These are phyloP conservation scores for Glomeris maerens DNA, from an alignment of 1,140 invertebrate species.

Conservation along the genomic window DNA sequence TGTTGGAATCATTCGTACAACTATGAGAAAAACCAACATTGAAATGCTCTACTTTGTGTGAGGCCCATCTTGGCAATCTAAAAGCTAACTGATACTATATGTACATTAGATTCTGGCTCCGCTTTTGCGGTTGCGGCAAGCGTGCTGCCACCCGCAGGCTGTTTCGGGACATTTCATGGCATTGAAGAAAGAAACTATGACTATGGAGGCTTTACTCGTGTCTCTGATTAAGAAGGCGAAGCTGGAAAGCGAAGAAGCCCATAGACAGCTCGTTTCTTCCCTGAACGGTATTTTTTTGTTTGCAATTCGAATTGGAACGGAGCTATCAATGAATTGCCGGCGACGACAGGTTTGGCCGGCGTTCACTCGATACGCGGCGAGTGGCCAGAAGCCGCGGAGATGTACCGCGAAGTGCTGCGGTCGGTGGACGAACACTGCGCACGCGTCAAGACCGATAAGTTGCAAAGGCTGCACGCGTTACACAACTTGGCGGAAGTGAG, in stretches of 20 bases:
- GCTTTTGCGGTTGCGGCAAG: slow-evolving; percentile 49
- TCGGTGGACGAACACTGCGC: slow-evolving; percentile 39
- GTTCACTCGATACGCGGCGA: slow-evolving; percentile 43
- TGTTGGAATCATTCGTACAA: no score
- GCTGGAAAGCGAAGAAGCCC: slow-evolving; percentile 46
- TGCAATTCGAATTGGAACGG: no score
- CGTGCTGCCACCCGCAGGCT: slow-evolving; percentile 55
- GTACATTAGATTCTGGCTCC: slow-evolving; percentile 45
- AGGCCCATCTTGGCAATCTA: no score
- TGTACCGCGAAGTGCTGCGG: slow-evolving; percentile 45
- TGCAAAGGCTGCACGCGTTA: slow-evolving; percentile 50
- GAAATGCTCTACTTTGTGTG: no score
- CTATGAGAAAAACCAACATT: no score
- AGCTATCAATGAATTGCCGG: no score
- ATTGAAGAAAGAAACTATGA: slow-evolving; percentile 41
- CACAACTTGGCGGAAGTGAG: slow-evolving; percentile 44
- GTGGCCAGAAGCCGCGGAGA: slow-evolving; percentile 38
- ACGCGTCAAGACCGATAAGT: slow-evolving; percentile 38
- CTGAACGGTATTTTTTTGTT: slow-evolving; percentile 54
- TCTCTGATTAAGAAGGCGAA: slow-evolving; percentile 48
- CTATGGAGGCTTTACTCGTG: slow-evolving; percentile 50
- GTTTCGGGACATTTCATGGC: slow-evolving; percentile 42
- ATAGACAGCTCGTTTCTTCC: slow-evolving; percentile 44
- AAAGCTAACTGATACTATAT: no score
- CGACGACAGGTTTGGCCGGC: slow-evolving; percentile 42